Evolutionary conservation across 2,888 invertebrate genomes (phyloP).

Genomic region (Argynnis bischoffii): DNA sequence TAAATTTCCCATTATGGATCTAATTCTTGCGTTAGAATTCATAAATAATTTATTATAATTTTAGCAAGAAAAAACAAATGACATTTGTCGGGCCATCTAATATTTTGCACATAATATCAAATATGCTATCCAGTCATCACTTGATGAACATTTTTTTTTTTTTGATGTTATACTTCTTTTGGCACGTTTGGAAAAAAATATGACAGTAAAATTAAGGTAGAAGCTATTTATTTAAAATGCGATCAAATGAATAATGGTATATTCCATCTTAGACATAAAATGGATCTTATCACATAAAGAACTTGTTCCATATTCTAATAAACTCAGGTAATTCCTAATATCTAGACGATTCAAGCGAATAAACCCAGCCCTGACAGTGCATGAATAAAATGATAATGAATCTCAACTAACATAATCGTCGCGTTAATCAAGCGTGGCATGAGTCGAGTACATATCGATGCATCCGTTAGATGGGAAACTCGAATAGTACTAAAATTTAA

Average conservation of each 20-base stretch:
- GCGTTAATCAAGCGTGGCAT: conserved; percentile 61
- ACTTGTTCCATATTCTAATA: background rate
- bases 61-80: too few species aligned
- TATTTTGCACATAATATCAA: too few species aligned
- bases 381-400: conserved; percentile 78
- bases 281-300: background rate
- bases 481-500: conserved; percentile 1
- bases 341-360: conserved; percentile 47
- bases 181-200: background rate
- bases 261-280: background rate
- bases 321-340: background rate
- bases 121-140: too few species aligned
- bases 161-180: background rate
- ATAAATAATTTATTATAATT: too few species aligned
- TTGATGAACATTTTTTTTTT: too few species aligned
- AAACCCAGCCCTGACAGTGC: conserved; percentile 51
- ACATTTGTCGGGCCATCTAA: too few species aligned
- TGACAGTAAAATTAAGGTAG: too few species aligned
- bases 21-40: too few species aligned
- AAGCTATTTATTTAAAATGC: too few species aligned
- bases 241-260: too few species aligned
- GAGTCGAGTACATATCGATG: conserved; percentile 49
- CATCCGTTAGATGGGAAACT: conserved; percentile 29
- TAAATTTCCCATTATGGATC: too few species aligned
- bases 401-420: conserved; percentile 60